These are phyloP conservation scores for Guaruba guarouba DNA, from an alignment of 2,113 vertebrate genomes.

Conservation along the genomic window DNA sequence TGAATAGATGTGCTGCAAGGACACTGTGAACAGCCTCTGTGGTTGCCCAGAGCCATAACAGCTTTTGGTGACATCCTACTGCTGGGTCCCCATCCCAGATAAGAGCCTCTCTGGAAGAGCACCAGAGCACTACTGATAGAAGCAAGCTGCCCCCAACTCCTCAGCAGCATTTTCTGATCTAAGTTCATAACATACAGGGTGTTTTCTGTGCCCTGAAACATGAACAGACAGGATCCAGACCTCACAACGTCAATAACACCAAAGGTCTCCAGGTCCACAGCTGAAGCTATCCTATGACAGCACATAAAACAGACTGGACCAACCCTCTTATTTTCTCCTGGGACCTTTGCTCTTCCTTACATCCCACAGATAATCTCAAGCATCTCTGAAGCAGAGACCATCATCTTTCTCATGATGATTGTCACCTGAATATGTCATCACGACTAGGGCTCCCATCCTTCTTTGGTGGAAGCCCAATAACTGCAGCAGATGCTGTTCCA, in stretches of 20 bases:
- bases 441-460: not conserved
- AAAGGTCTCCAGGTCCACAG: not conserved
- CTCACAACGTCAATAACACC: not conserved
- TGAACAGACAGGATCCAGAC: not conserved
- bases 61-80: not conserved
- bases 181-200: not conserved
- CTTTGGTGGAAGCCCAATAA: not conserved
- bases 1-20: not conserved
- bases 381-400: not conserved
- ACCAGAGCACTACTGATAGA: fast-evolving
- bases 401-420: not conserved
- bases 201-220: not conserved
- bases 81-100: not conserved
- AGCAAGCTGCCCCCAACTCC: not conserved
- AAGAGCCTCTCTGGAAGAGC: not conserved
- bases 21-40: not conserved
- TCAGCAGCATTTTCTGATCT: not conserved
- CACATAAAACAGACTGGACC: not conserved
- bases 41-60: not conserved
- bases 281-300: not conserved
- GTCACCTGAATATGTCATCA: not conserved
- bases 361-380: not conserved
- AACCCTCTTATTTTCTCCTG: not conserved
- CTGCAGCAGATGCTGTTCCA: not conserved
- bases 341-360: not conserved